These are phyloP conservation scores for Geococcyx californianus DNA, from an alignment of 2,113 vertebrate species.

Conservation along the genomic window DNA sequence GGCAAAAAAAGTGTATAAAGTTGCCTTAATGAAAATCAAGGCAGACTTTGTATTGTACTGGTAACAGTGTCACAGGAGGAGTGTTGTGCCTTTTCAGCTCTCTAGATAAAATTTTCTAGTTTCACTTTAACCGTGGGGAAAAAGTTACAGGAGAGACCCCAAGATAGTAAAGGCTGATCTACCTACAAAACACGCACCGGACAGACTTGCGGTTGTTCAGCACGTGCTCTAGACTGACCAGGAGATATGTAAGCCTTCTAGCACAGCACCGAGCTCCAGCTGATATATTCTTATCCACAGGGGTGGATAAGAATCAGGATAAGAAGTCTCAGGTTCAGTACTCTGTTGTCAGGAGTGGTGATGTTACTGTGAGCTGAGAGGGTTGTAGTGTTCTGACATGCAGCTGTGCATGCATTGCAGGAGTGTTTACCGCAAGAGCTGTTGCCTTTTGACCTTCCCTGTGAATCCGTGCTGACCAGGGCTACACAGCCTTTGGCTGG, in stretches of 20 bases:
- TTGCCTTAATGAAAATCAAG: neutral
- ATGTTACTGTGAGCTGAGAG: neutral
- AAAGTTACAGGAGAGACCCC: neutral
- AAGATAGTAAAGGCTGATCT: neutral
- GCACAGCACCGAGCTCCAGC: neutral
- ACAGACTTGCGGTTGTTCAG: neutral
- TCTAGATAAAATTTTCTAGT: neutral
- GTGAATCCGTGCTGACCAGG: neutral
- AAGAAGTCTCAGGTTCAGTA: neutral
- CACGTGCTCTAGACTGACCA: fast-evolving
- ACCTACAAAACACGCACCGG: fast-evolving
- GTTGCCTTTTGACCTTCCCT: neutral
- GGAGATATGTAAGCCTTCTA: neutral
- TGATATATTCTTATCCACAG: fast-evolving
- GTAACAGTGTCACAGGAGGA: neutral
- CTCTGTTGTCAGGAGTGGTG: neutral
- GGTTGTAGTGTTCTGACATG: neutral
- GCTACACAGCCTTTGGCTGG: neutral
- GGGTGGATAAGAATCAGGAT: too few relatives aligned
- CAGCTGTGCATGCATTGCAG: neutral
- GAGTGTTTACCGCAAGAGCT: neutral
- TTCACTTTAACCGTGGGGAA: neutral
- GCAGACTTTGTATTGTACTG: neutral
- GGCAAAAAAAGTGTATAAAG: neutral
- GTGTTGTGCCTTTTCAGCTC: neutral